Percentiles rank a stretch among this genome's conserved stretches.
Evolutionary conservation across 2,888 invertebrate genomes (phyloP).

Genomic region (Clanis bilineata): DNA sequence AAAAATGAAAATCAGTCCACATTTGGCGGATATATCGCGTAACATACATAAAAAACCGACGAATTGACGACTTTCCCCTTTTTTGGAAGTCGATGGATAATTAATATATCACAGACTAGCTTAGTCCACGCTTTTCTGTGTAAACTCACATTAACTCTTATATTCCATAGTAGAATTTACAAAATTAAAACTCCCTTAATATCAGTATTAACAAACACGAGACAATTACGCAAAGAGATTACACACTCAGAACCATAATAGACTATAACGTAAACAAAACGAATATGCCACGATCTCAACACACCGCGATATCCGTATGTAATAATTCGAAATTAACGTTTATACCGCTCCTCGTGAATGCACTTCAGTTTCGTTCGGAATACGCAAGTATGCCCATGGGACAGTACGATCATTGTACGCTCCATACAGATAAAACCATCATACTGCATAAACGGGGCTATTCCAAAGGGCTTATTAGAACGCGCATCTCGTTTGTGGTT

Average conservation of each 20-base stretch:
- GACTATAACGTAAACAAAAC: neutral
- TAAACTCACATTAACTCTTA: too few relatives aligned
- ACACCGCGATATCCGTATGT: neutral
- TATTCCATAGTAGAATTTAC: neutral
- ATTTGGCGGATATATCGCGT: too few relatives aligned
- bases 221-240: neutral
- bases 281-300: neutral
- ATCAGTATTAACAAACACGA: neutral
- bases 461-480: neutral
- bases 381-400: constrained; percentile 1
- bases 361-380: constrained; percentile 15
- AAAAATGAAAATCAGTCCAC: too few relatives aligned
- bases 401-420: neutral
- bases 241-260: neutral
- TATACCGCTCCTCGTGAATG: constrained; percentile 15
- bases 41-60: too few relatives aligned
- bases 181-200: neutral
- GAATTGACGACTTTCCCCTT: too few relatives aligned
- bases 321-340: constrained; percentile 3
- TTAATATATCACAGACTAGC: too few relatives aligned
- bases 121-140: too few relatives aligned
- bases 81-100: too few relatives aligned
- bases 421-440: neutral
- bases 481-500: neutral
- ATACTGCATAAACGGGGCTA: neutral